Evolutionary conservation across 2,113 vertebrate genomes (phyloP), one percentile per base, ranked within the genome.

Genomic region (Pholis gunnellus): DNA sequence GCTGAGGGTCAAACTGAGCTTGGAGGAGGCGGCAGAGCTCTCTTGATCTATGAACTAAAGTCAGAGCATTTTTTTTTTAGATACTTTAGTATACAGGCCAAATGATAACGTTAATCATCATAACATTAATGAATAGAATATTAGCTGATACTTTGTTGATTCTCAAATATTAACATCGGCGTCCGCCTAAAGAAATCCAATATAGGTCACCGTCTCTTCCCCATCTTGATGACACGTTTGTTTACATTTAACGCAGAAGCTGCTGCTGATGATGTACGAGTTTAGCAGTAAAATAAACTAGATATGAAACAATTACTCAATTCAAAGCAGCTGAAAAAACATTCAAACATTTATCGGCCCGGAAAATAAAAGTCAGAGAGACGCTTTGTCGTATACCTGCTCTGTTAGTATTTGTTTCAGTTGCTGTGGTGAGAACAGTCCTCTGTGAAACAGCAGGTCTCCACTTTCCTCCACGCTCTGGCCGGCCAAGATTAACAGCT

Each of bases 401-500:
- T 95, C 96, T 0, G 93, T 88, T 66, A 99, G 95, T 84, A 99
- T 96, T 83, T 97, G 96, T 75, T 96, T 96, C 72, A 99, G 97
- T 6, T 98, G 96, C 46, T 95, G 85, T 7, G 96, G 90, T 0
- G 97, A 97, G 84, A 99, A 98, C 64, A 95, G 94, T 38, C 97
- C 97, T 0, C 86, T 96, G 91, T 98, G 96, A 38, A 99, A 95
- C 78, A 98, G 92, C 82, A 99, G 93, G 57, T 98, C 97, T 50
- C 98, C 97, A 0, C 96, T 97, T 31, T 95, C 95, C 90, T 98
- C 98, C 64, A 96, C 93, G 61, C 96, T 98, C 81, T 96, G 96
- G 10, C 98, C 98, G 0, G 97, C 95, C 0, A 99, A 95, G 87
- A 99, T 95, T 88, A 99, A 87, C 89, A 99, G 94, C 92, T 99